Percentiles rank a stretch among this genome's conserved stretches.
phyloP scores from a whole-genome alignment of 2,888 invertebrate genomes.

The Criorhina ranunculi region DNA sequence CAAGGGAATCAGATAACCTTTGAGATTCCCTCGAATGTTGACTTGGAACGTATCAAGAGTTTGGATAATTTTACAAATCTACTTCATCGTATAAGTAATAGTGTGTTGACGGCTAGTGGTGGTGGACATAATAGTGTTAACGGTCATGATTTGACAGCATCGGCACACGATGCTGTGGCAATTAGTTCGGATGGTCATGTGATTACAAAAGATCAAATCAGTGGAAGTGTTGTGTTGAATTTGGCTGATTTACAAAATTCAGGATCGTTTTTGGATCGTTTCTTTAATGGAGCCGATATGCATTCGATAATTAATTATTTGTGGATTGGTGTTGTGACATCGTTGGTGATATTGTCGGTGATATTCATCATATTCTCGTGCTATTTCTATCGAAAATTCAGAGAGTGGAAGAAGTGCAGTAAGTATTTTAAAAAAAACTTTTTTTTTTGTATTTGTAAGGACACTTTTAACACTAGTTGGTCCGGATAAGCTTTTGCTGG shows the following conservation, averaged over 20 bases:
- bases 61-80: slow-evolving; percentile 83
- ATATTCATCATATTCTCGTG: slow-evolving; percentile 84
- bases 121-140: slow-evolving; percentile 59
- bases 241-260: slow-evolving; percentile 81
- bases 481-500: too few species aligned
- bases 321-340: slow-evolving; percentile 84
- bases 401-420: slow-evolving; percentile 85
- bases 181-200: slow-evolving; percentile 78
- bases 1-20: slow-evolving; percentile 83
- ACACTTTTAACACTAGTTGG: too few species aligned
- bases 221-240: slow-evolving; percentile 82
- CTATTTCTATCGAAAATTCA: slow-evolving; percentile 84
- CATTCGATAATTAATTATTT: slow-evolving; percentile 83
- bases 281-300: slow-evolving; percentile 83
- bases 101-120: slow-evolving; percentile 74
- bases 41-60: slow-evolving; percentile 83
- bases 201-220: slow-evolving; percentile 82
- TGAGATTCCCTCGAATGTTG: slow-evolving; percentile 83
- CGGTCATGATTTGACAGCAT: slow-evolving; percentile 37
- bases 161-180: slow-evolving; percentile 57
- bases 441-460: slow-evolving; percentile 4
- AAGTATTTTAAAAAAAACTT: slow-evolving; percentile 81
- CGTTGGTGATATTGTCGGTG: slow-evolving; percentile 82
- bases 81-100: slow-evolving; percentile 81
- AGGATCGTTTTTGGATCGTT: slow-evolving; percentile 78